A percentile compares a stretch with the other conserved stretches of the same genome.
These are phyloP conservation scores for Gambusia holbrooki DNA, from an alignment of 2,113 vertebrate genomes.

Conservation along the genomic window DNA sequence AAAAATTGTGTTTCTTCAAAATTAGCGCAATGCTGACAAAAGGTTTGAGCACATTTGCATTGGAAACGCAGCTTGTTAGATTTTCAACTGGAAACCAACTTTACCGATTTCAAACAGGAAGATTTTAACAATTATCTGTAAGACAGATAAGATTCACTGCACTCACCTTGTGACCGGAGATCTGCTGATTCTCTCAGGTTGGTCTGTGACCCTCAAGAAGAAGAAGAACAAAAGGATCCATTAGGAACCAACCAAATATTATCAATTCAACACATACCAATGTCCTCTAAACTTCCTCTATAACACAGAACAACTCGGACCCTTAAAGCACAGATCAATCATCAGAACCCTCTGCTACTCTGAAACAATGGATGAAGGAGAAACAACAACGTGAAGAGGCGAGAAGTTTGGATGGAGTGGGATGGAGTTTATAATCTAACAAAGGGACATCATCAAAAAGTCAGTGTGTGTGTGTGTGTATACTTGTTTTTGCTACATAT, in stretches of 20 bases:
- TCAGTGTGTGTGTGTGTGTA: background rate
- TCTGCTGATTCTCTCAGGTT: slow-evolving; percentile 98
- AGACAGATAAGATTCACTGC: background rate
- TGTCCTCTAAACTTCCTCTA: background rate
- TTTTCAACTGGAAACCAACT: background rate
- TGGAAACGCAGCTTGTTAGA: background rate
- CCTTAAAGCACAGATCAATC: slow-evolving; percentile 35
- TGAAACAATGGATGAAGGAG: slow-evolving; percentile 34
- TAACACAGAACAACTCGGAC: slow-evolving; percentile 30
- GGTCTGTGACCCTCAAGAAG: slow-evolving; percentile 92
- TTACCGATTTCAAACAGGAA: background rate
- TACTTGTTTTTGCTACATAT: background rate
- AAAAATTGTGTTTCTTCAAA: no score
- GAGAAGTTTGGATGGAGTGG: slow-evolving; percentile 12
- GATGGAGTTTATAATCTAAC: background rate
- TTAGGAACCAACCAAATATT: slow-evolving; percentile 73
- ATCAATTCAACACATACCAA: background rate
- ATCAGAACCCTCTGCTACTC: slow-evolving; percentile 21
- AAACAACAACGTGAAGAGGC: slow-evolving; percentile 29
- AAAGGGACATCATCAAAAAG: background rate
- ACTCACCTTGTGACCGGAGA: slow-evolving; percentile 94
- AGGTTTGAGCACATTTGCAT: no score
- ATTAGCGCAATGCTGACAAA: no score
- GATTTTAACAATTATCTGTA: background rate
- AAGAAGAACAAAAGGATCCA: slow-evolving; percentile 66